Evolutionary conservation across 2,113 vertebrate genomes (phyloP).

Genomic region (Microtus richardsoni): DNA sequence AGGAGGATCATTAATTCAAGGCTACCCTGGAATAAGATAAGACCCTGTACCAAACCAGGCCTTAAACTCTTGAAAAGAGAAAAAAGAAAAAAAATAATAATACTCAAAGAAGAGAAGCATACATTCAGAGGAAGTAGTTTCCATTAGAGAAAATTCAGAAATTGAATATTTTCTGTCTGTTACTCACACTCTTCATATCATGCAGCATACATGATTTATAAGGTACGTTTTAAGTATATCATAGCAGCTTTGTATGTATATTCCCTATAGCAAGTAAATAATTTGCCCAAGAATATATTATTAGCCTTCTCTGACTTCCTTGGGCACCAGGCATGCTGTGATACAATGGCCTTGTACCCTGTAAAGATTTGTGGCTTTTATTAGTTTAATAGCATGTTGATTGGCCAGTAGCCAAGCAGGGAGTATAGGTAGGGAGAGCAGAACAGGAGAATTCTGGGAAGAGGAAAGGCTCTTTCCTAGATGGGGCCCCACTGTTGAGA

Average conservation of each 20-base stretch:
- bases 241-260: neutral
- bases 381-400: too few species aligned
- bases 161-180: neutral
- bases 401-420: too few species aligned
- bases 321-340: neutral
- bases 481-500: neutral
- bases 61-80: neutral
- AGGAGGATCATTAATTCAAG: neutral
- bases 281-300: neutral
- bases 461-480: too few species aligned
- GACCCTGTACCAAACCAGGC: neutral
- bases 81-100: neutral
- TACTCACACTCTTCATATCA: neutral
- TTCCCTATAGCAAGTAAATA: neutral
- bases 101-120: neutral
- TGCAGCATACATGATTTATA: neutral
- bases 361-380: too few species aligned
- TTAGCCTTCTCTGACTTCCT: neutral
- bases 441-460: too few species aligned
- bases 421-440: too few species aligned
- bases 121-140: neutral
- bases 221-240: neutral
- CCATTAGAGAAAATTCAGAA: neutral
- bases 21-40: neutral
- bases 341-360: too few species aligned